These are phyloP conservation scores for Phymastichus coffea DNA, from an alignment of 1,140 invertebrate species.

Conservation along the genomic window DNA sequence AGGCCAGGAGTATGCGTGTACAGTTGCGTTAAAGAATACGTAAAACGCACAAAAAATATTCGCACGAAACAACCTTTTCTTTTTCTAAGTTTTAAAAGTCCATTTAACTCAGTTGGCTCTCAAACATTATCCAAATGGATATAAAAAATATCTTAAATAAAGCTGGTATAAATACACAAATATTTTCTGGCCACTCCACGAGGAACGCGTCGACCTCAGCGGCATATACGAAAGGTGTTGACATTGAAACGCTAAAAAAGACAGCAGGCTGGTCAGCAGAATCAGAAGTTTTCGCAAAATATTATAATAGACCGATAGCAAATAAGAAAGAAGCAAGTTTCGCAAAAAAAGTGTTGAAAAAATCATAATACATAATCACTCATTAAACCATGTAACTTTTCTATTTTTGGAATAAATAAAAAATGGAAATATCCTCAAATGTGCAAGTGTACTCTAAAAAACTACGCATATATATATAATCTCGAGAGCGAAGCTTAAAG, in stretches of 20 bases:
- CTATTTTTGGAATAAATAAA: background rate
- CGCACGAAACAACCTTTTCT: background rate
- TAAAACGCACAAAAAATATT: background rate
- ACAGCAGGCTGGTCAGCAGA: background rate
- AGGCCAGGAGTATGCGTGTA: background rate
- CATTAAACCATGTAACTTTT: background rate
- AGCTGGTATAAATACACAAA: background rate
- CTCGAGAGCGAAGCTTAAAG: slow-evolving; percentile 1
- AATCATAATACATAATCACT: background rate
- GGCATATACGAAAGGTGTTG: background rate
- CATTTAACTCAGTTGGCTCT: background rate
- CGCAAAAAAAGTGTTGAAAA: background rate
- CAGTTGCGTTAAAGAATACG: background rate
- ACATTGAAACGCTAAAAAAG: background rate
- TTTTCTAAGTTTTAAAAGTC: background rate
- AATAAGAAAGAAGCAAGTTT: background rate
- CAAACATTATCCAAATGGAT: background rate
- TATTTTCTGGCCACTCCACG: background rate
- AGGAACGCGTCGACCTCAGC: background rate
- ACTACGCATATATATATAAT: background rate
- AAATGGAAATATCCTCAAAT: background rate
- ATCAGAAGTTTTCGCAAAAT: background rate
- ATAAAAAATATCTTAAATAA: background rate
- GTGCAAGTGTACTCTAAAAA: background rate
- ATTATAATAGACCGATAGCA: slow-evolving; percentile 1